Conservation (phyloP, 2,888 invertebrate genomes). For the Orchesella flavescens region DNA sequence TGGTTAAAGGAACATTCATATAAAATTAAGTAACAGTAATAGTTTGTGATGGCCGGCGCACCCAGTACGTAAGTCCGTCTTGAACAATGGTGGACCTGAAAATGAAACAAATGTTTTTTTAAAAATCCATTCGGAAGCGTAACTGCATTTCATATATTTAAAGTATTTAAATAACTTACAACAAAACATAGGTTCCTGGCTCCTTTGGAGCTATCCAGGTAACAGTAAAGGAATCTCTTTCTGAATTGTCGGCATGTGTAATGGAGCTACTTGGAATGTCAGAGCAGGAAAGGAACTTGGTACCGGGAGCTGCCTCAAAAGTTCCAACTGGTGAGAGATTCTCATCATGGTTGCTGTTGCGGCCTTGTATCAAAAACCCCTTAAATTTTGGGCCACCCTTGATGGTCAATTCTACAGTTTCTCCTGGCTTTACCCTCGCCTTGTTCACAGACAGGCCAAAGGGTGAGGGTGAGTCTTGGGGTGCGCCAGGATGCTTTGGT, state of each 20-base stretch:
- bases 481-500: constrained; percentile 58
- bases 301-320: constrained; percentile 24
- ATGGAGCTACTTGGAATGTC: constrained; percentile 33
- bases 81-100: constrained; percentile 57
- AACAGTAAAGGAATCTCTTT: constrained; percentile 29
- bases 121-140: too few relatives aligned
- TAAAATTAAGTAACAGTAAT: constrained; percentile 53
- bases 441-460: constrained; percentile 46
- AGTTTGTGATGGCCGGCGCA: constrained; percentile 37
- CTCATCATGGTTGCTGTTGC: constrained; percentile 48
- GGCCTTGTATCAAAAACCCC: constrained; percentile 66
- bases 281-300: constrained; percentile 39
- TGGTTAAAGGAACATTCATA: too few relatives aligned
- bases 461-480: constrained; percentile 44
- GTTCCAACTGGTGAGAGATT: constrained; percentile 50
- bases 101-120: constrained; percentile 22
- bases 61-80: constrained; percentile 47
- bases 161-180: too few relatives aligned
- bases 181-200: constrained; percentile 59
- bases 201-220: constrained; percentile 62
- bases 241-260: constrained; percentile 51
- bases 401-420: constrained; percentile 52
- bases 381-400: constrained; percentile 24
- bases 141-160: too few relatives aligned
- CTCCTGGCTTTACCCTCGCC: constrained; percentile 47